These are phyloP conservation scores for Panzeria rudis DNA, from an alignment of 2,888 invertebrate genomes.

Conservation along the genomic window DNA sequence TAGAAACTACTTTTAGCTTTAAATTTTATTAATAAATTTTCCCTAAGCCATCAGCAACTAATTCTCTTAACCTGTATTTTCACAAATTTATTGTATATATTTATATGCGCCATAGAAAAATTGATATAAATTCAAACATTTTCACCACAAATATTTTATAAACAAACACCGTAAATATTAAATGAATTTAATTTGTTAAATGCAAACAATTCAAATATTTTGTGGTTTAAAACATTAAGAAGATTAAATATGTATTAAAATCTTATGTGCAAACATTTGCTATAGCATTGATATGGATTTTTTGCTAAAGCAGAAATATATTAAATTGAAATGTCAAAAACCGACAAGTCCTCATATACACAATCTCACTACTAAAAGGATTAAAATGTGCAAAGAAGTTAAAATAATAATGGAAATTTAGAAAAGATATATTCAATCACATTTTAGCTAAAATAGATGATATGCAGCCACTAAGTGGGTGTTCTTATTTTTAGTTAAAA, in stretches of 20 bases:
- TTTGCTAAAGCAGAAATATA: background rate
- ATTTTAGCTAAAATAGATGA: too few relatives aligned
- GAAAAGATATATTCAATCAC: background rate
- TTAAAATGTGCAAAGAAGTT: background rate
- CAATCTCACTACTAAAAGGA: background rate
- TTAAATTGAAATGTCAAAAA: background rate
- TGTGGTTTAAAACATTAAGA: constrained; percentile 41
- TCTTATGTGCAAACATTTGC: background rate
- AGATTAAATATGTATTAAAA: constrained; percentile 31
- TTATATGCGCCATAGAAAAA: too few relatives aligned
- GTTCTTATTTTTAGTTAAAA: too few relatives aligned
- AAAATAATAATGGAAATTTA: background rate
- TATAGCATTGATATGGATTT: background rate
- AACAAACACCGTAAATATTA: constrained; percentile 31
- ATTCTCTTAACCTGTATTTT: background rate
- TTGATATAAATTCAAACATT: too few relatives aligned
- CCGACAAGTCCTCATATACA: background rate
- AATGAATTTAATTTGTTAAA: constrained; percentile 41
- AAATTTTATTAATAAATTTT: background rate
- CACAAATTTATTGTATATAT: background rate
- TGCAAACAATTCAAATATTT: constrained; percentile 28
- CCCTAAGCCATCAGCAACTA: background rate
- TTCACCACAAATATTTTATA: constrained; percentile 31
- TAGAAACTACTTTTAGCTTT: background rate
- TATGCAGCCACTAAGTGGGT: too few relatives aligned